phyloP scores from a whole-genome alignment of 2,888 invertebrate genomes.

The Cryptocephalus primarius region DNA sequence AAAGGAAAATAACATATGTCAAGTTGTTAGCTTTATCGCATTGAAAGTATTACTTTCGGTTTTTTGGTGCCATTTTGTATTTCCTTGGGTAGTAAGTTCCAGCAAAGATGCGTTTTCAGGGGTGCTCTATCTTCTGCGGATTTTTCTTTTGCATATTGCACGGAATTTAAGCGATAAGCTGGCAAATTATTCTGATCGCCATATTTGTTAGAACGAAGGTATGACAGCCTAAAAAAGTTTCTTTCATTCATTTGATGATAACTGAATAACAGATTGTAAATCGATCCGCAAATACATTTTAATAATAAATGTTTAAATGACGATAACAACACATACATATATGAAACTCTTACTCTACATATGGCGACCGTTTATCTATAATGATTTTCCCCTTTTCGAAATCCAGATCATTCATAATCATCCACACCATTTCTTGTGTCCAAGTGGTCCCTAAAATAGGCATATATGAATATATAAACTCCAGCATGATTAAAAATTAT shows the following conservation, averaged over 20 bases:
- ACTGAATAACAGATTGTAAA: too few species aligned
- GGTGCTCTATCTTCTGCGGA: constrained; percentile 32
- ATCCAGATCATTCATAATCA: constrained; percentile 1
- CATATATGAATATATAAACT: too few species aligned
- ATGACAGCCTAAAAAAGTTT: background rate
- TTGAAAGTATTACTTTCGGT: constrained; percentile 23
- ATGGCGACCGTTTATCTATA: constrained; percentile 2
- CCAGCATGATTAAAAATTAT: too few species aligned
- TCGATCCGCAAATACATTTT: too few species aligned
- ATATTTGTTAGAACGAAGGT: constrained; percentile 1
- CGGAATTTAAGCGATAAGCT: background rate
- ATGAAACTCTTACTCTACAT: constrained; percentile 1
- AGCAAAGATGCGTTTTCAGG: constrained; percentile 54
- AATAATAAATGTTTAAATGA: too few species aligned
- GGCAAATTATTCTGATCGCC: constrained; percentile 1
- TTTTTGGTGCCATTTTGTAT: constrained; percentile 30
- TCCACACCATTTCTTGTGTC: constrained; percentile 1
- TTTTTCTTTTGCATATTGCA: constrained; percentile 13
- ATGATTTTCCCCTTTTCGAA: background rate
- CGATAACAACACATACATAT: background rate
- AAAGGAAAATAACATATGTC: constrained; percentile 24
- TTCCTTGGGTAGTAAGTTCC: constrained; percentile 45
- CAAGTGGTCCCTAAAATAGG: constrained; percentile 1
- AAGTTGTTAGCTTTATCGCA: too few species aligned
- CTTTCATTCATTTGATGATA: too few species aligned